Conservation (phyloP, 2,113 vertebrate species). For the Cyprinodon tularosa region DNA sequence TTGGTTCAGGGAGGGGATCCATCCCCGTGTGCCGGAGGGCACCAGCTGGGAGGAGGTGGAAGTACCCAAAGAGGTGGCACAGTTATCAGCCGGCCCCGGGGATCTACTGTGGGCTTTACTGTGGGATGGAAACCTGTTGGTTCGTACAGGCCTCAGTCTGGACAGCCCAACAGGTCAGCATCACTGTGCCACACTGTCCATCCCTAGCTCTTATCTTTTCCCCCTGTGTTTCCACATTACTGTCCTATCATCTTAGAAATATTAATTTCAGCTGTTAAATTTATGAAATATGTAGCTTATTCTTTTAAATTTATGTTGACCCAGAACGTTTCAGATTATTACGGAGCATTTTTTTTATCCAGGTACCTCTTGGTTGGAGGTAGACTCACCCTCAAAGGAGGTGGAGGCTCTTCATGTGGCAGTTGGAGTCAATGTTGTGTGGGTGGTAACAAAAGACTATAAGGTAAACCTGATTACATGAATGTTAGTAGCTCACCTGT, state of each 20-base stretch:
- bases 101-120: slow-evolving; percentile 94
- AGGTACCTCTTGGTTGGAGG: slow-evolving; percentile 85
- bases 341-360: neutral
- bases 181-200: neutral
- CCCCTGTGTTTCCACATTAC: neutral
- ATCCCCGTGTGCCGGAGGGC: slow-evolving; percentile 92
- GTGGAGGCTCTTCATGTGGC: slow-evolving; percentile 89
- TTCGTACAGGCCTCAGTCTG: slow-evolving; percentile 89
- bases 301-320: too few species aligned
- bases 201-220: neutral
- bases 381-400: slow-evolving; percentile 88
- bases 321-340: neutral
- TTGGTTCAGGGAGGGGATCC: slow-evolving; percentile 92
- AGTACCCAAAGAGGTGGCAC: slow-evolving; percentile 89
- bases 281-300: slow-evolving; percentile 1
- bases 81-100: slow-evolving; percentile 90
- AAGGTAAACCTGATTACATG: slow-evolving; percentile 81
- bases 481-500: neutral
- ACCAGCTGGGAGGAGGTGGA: slow-evolving; percentile 85
- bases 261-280: neutral
- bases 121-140: slow-evolving; percentile 95
- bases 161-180: slow-evolving; percentile 88
- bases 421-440: slow-evolving; percentile 90
- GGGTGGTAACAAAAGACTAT: slow-evolving; percentile 93
- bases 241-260: neutral